Evolutionary conservation across 2,113 vertebrate species (phyloP), one percentile per base, ranked within the genome.

Genomic region (Microcebus jonahi): DNA sequence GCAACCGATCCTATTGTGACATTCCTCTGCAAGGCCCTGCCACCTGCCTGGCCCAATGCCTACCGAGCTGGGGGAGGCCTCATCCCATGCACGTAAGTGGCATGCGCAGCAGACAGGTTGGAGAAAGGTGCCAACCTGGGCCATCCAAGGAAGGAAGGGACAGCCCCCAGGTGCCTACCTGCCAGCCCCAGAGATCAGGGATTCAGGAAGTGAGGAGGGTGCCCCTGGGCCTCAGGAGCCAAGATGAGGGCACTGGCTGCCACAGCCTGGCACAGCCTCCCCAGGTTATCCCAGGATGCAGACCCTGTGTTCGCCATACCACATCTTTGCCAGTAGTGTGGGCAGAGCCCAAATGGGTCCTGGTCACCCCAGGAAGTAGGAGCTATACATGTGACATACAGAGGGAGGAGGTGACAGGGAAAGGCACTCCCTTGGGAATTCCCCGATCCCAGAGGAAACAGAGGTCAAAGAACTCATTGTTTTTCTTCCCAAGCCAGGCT

Each of bases 381-480:
- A 93, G n/a, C 8, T 48, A 36, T 59, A 50, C 85, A 90, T 57
- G 70, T 95, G 95, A 92, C 63, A 25, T 6, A 68, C 5, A 18
- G 42, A 84, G 29, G 39, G 81, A 93, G 36, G 86, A 84, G 39
- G 57, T 59, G 67, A 55, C 82, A 67, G 5, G n/a, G 68, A 75
- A 89, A 94, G 70, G 45, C 90, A 73, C 59, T 75, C 81, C 85
- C 86, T 65, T 50, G 94, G 94, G 86, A 93, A 76, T 77, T 88
- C 63, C 76, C 76, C 75, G 34, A 27, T 36, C 67, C 67, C 76
- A 92, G 67, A 85, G 21, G 85, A 92, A 86, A 71, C 3, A 83
- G 71, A 95, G 82, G 85, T 91, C 94, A 77, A 90, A 77, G 85
- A 53, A 29, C 81, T 61, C 83, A 6, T 39, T 57, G 53, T 76